phyloP scores from a whole-genome alignment of 2,888 invertebrate species.

The Leptinotarsa tumamoca region DNA sequence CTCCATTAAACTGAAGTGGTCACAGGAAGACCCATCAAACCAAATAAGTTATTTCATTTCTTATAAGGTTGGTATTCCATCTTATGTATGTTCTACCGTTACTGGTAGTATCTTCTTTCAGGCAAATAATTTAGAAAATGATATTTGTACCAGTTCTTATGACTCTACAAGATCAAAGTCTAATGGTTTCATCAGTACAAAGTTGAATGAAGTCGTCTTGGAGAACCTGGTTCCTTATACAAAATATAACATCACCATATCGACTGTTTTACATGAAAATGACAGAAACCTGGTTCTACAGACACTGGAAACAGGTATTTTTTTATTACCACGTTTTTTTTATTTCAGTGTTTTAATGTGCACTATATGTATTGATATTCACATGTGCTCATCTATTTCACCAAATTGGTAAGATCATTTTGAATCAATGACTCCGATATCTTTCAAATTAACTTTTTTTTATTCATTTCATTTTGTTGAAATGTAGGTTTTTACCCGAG shows the following conservation, averaged over 20 bases:
- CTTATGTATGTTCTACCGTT: not conserved
- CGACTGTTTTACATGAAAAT: conserved; percentile 56
- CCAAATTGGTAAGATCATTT: too few species aligned
- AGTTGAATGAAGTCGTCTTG: conserved; percentile 54
- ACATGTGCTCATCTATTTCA: not conserved
- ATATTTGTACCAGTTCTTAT: conserved; percentile 48
- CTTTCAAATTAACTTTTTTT: too few species aligned
- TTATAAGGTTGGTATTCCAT: conserved; percentile 45
- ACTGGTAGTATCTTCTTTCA: conserved; percentile 37
- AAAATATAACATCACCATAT: conserved; percentile 58
- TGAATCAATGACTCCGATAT: too few species aligned
- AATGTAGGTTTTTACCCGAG: too few species aligned
- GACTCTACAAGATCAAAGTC: conserved; percentile 56
- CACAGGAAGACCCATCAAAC: conserved; percentile 52
- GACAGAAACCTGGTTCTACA: conserved; percentile 49
- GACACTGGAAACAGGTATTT: conserved; percentile 59
- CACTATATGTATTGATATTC: not conserved
- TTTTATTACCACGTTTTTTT: too few species aligned
- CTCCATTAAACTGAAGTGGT: conserved; percentile 55
- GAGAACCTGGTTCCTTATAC: conserved; percentile 60
- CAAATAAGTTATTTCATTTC: conserved; percentile 55
- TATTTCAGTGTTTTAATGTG: too few species aligned
- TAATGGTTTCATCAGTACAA: conserved; percentile 58
- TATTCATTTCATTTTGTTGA: too few species aligned
- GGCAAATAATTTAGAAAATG: conserved; percentile 53